Evolutionary conservation across 1,140 invertebrate genomes (phyloP), one percentile per base, ranked within the genome.

Genomic region (Drosophila neocordata): DNA sequence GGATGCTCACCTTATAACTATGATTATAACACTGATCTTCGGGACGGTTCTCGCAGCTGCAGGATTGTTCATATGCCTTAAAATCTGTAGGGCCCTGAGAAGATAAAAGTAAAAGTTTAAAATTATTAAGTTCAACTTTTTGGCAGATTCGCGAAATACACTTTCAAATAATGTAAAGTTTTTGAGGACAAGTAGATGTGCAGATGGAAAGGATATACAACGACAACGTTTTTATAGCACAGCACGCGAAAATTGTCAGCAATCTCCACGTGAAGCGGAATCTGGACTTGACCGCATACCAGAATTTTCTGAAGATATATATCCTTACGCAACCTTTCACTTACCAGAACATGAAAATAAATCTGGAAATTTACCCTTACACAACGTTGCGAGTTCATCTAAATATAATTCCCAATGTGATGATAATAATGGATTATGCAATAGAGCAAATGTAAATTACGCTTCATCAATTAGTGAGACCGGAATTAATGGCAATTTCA

Each of bases 311-410:
- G 94, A 94, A 91, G 94, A 94, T 75, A 94, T 94, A 84, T 94
- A 94, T 91, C 94, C 94, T 22, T 94, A 94, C 88, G 94, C 94
- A 57, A 94, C 93, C 65, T 94, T 94, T 90, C 93, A 94, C 91
- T 92, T 94, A 73, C 92, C 93, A 64, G 93, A 93, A 83, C 93
- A 93, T 87, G 93, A 93, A 87, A 93, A 93, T 63, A 75, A 81
- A 67, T 75, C 88, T 6, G 77, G 65, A 53, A 90, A 89, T 61
- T 76, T 79, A 55, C 61, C 84, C 9, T 65, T 79, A n/a, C 76
- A 60, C 68, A 78, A 79, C 38, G 82, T 75, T 1, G 80, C 78
- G 18, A 75, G 68, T 11, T 69, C 70, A 44, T 64, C 75, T 7
- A 78, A 81, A 38, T 74, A 77, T 41, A 77, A 88, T 55, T 58